Base-by-base conservation (phyloP, 2,113 vertebrate genomes). In the Oryzias melastigma region DNA sequence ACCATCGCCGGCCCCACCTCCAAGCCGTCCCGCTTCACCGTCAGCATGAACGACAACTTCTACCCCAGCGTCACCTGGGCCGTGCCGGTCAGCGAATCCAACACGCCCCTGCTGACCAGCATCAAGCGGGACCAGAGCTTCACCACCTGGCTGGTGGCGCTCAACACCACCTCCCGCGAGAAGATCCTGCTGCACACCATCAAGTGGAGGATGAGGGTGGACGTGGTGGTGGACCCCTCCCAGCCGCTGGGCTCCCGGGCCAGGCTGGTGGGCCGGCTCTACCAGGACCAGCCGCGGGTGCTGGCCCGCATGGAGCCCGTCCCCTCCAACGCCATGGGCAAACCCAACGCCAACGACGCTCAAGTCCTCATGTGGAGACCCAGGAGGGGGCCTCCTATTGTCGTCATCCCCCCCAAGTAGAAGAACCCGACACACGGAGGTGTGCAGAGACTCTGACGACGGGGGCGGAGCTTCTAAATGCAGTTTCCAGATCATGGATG, bases 21-120 rank as follows among this genome's bases (percentile, higher is more conserved):
- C 89, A 98, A 97, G 86, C 93, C 95, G 35, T 96, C 95, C 70
- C 94, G 95, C 81, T 96, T 98, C 88, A 92, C 93, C 0, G 95
- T 99, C 84, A 97, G 96, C 91, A 99, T 99, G 97, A 99, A 99
- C 14, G 97, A 99, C 91, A 99, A 99, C 86, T 99, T 99, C 85
- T 98, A 99, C 83, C 97, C 97, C 57, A 99, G 97, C 0, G 97
- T 99, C 87, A 99, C 97, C 0, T 99, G 97, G 97, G 97, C 96
- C 0, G 96, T 99, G 65, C 97, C 97, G 0, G 95, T 99, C 81
- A 98, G 96, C 15, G 95, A 98, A 90, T 98, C 94, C 75, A 98
- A 97, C 1, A 92, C 95, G 15, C 95, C 97, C 0, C 86, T 96
- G 85, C 93, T 99, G 73, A 98, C 96, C 0, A 93, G 94, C 86